Conservation (phyloP, 64 coral and sea anemone species). For the Montipora efflorescens region DNA sequence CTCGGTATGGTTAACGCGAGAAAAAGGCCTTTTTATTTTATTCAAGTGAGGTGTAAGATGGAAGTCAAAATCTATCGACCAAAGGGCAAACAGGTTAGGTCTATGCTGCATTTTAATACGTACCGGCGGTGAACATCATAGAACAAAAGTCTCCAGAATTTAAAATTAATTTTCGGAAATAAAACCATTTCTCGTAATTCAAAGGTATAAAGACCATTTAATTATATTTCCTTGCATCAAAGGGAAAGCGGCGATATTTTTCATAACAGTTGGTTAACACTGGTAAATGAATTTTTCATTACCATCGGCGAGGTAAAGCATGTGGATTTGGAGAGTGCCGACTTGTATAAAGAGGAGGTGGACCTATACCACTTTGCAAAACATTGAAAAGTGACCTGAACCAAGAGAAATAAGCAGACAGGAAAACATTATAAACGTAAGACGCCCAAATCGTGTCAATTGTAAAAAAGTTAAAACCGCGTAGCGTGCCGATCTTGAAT, state of each 20-base stretch:
- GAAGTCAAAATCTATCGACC: conserved; percentile 35
- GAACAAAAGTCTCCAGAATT: not conserved
- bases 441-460: not conserved
- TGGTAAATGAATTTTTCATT: conserved; percentile 39
- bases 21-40: conserved; percentile 4
- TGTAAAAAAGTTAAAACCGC: not conserved
- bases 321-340: not conserved
- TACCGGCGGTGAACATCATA: not conserved
- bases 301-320: not conserved
- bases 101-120: not conserved
- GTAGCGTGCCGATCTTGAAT: too few relatives aligned
- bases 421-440: not conserved
- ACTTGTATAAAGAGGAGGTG: not conserved
- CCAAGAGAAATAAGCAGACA: not conserved
- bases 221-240: not conserved
- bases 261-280: not conserved
- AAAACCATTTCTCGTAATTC: not conserved
- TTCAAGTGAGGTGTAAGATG: not conserved
- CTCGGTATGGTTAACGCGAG: not conserved
- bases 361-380: not conserved
- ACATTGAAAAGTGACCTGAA: not conserved
- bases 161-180: not conserved
- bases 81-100: conserved; percentile 15
- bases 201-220: not conserved
- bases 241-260: not conserved